These are phyloP conservation scores for Galemys pyrenaicus DNA, from an alignment of 2,113 vertebrate species.

Conservation along the genomic window DNA sequence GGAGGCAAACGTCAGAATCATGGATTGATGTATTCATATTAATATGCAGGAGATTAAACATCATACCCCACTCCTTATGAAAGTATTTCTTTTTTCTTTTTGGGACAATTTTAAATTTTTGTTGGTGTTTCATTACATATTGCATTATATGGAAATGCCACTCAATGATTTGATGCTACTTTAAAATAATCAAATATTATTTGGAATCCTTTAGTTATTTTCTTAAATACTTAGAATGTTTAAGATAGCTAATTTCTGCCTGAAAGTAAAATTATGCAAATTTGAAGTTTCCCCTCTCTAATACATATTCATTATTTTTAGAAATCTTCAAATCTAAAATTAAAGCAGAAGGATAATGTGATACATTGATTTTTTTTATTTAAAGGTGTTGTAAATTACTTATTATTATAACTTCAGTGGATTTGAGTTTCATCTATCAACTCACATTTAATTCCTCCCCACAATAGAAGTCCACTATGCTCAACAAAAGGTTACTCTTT, in stretches of 20 bases:
- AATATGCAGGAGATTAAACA: not conserved
- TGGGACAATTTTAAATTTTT: not conserved
- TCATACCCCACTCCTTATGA: not conserved
- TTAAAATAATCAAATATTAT: slow-evolving; percentile 5
- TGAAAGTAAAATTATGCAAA: not conserved
- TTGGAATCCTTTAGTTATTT: not conserved
- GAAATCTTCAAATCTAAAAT: not conserved
- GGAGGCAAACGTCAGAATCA: not conserved
- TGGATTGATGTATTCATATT: not conserved
- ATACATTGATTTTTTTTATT: not conserved
- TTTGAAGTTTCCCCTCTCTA: not conserved
- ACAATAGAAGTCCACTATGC: not conserved
- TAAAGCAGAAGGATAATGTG: not conserved
- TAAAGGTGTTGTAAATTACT: not conserved
- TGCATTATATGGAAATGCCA: not conserved
- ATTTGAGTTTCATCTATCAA: not conserved
- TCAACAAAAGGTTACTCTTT: not conserved
- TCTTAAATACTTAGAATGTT: not conserved
- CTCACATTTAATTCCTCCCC: not conserved
- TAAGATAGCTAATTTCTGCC: not conserved
- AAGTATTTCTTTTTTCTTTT: not conserved
- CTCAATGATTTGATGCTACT: not conserved
- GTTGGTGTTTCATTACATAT: not conserved
- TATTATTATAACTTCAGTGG: not conserved
- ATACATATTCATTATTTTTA: not conserved